Conservation (phyloP, 2,113 vertebrate genomes). For the Willisornis vidua region DNA sequence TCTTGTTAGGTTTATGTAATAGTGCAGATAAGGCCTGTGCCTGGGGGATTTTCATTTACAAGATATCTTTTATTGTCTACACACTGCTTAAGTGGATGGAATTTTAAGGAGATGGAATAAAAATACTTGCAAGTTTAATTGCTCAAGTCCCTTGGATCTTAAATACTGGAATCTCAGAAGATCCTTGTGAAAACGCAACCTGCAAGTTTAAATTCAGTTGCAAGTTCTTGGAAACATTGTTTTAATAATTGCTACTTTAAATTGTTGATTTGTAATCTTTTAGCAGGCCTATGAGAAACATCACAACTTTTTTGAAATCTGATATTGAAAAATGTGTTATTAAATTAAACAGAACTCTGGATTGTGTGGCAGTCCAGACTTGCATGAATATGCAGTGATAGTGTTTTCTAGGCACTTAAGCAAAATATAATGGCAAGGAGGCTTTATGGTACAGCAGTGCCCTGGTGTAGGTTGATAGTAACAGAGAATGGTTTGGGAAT, state of each 20-base stretch:
- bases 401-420: background rate
- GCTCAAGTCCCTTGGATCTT: background rate
- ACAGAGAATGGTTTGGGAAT: background rate
- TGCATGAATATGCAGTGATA: background rate
- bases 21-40: background rate
- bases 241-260: background rate
- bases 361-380: background rate
- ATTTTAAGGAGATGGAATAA: background rate
- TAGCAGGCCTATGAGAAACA: background rate
- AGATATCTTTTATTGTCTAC: background rate
- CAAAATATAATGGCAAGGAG: background rate
- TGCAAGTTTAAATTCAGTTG: background rate
- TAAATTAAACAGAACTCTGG: background rate
- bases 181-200: background rate
- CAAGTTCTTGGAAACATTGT: background rate
- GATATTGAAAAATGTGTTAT: background rate
- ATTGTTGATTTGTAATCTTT: background rate
- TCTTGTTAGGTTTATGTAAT: background rate
- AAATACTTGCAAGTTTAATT: background rate
- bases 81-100: background rate
- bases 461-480: background rate
- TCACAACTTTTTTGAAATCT: background rate
- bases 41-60: background rate
- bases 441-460: background rate
- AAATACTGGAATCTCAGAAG: background rate